Conservation (phyloP, 1,140 invertebrate genomes). For the Paraescarpia echinospica region DNA sequence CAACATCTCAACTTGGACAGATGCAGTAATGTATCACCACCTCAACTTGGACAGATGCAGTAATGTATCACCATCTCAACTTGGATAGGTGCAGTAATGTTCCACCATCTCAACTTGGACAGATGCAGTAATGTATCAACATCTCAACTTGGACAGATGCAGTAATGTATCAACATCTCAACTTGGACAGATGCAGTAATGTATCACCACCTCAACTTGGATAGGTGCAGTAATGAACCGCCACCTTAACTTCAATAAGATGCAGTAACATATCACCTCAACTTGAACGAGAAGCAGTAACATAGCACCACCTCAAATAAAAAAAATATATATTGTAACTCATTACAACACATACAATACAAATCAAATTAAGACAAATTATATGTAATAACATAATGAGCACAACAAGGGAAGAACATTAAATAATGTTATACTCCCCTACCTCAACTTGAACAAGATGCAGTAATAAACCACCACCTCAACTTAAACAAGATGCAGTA, state of each 20-base stretch:
- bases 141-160: background rate
- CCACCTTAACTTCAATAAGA: background rate
- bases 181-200: background rate
- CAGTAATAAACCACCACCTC: too few species aligned
- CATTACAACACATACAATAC: too few species aligned
- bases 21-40: background rate
- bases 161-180: background rate
- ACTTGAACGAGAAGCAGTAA: background rate
- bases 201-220: background rate
- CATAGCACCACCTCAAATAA: background rate
- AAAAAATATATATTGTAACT: too few species aligned
- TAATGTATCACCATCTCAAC: background rate
- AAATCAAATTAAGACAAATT: too few species aligned
- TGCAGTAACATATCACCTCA: background rate
- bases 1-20: background rate
- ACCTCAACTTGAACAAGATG: too few species aligned
- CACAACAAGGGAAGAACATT: too few species aligned
- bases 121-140: background rate
- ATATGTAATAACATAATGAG: too few species aligned
- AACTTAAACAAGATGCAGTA: too few species aligned
- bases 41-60: background rate
- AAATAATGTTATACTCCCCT: too few species aligned
- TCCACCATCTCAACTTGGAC: background rate
- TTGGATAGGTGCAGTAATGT: background rate
- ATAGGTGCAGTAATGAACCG: background rate